phyloP scores from a whole-genome alignment of 2,888 invertebrate genomes.

The Anagyrus pseudococci region DNA sequence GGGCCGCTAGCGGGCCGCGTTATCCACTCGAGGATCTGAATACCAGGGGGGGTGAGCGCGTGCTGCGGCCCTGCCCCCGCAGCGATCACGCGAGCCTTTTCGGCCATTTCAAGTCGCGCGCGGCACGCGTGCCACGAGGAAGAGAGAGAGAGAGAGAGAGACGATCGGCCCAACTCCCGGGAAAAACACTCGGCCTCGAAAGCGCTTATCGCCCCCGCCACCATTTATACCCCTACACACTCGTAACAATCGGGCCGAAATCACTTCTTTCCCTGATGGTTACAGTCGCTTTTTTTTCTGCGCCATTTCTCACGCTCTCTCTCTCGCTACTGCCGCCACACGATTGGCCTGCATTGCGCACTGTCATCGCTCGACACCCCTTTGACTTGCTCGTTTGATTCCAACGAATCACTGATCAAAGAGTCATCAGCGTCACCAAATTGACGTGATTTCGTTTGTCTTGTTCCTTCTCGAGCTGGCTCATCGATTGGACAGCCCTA shows the following conservation, averaged over 20 bases:
- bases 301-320: conserved; percentile 12
- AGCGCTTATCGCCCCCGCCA: conserved; percentile 6
- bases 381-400: too few relatives aligned
- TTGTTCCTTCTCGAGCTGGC: too few relatives aligned
- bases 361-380: conserved; percentile 24
- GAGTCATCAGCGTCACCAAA: too few relatives aligned
- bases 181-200: conserved; percentile 21
- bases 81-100: conserved; percentile 47
- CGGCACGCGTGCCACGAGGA: neutral
- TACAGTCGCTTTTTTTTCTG: neutral
- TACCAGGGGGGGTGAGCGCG: conserved; percentile 17
- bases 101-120: conserved; percentile 33
- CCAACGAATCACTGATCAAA: too few relatives aligned
- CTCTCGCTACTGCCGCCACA: conserved; percentile 24
- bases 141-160: too few relatives aligned
- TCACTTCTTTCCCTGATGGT: conserved; percentile 1
- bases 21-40: conserved; percentile 30
- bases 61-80: conserved; percentile 14
- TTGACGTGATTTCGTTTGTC: too few relatives aligned
- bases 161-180: too few relatives aligned
- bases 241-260: neutral
- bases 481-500: too few relatives aligned
- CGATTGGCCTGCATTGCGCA: conserved; percentile 16
- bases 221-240: neutral
- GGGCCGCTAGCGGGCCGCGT: conserved; percentile 17